phyloP scores from a whole-genome alignment of 1,140 invertebrate species.

The Halesus radiatus region DNA sequence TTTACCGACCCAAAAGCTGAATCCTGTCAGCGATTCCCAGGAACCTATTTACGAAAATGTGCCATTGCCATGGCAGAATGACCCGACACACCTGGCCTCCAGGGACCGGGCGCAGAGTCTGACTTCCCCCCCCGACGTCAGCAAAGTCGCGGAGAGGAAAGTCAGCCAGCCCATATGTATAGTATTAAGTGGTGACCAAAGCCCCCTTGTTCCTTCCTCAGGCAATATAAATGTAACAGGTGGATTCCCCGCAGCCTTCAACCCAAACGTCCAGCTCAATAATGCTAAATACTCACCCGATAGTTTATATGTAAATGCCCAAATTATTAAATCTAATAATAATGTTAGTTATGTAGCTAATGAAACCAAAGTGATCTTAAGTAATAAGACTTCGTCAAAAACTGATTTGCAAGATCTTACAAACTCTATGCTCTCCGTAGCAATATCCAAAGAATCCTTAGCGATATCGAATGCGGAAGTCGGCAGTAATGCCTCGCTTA shows the following conservation, averaged over 20 bases:
- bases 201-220: background rate
- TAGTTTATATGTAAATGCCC: slow-evolving; percentile 67
- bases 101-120: slow-evolving; percentile 76
- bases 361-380: slow-evolving; percentile 50
- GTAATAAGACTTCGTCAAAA: slow-evolving; percentile 39
- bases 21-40: slow-evolving; percentile 64
- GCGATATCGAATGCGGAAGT: slow-evolving; percentile 23
- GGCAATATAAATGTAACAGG: slow-evolving; percentile 5
- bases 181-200: slow-evolving; percentile 47
- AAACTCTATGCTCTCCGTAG: slow-evolving; percentile 48
- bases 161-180: slow-evolving; percentile 61
- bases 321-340: slow-evolving; percentile 62
- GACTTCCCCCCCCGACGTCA: slow-evolving; percentile 77
- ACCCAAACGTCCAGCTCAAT: slow-evolving; percentile 50
- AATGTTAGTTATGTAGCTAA: slow-evolving; percentile 38
- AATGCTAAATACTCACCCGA: slow-evolving; percentile 59
- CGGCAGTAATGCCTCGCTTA: slow-evolving; percentile 48
- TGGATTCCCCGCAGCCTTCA: slow-evolving; percentile 40
- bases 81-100: slow-evolving; percentile 61
- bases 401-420: slow-evolving; percentile 50
- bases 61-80: slow-evolving; percentile 74
- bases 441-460: slow-evolving; percentile 50
- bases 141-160: slow-evolving; percentile 64
- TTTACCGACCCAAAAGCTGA: slow-evolving; percentile 65
- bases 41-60: slow-evolving; percentile 88